Evolutionary conservation across 2,113 vertebrate species (phyloP), one percentile per base, ranked within the genome.

Genomic region (Oxygymnocypris stewartii): DNA sequence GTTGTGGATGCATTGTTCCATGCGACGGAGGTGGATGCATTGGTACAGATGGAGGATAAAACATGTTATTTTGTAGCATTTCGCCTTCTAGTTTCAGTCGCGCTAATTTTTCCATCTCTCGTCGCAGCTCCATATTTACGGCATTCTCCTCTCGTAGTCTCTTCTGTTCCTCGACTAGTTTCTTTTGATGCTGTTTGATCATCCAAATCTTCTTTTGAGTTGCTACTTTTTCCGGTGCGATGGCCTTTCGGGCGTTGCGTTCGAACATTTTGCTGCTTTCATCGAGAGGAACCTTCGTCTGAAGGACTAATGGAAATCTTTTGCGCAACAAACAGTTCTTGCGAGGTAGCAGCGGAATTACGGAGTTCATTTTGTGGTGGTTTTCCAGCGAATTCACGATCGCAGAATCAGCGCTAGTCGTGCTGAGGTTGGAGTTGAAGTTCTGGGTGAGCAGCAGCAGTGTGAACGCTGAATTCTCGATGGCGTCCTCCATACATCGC

Each of bases 381-480:
- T 95, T 94, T 0, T 86, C 85, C 76, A 99, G 93, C 88, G 97
- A 97, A 90, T 95, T 94, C 87, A 97, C 93, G 1, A 99, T 91
- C 0, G 95, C 96, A 0, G 95, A 92, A 90, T 95, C 92, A 0
- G 95, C 91, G 88, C 96, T 93, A 71, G 96, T 91, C 49, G 93
- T 91, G 54, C 94, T 93, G 90, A 96, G 92, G 2, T 59, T 88
- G 10, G 94, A 93, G 0, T 88, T 91, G 83, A 97, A 98, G 93
- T 96, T 96, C 71, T 87, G 42, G 0, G 97, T 98, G 28, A 99
- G 95, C 77, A 99, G 93, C 7, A 99, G 92, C 9, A 99, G 61
- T 0, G 91, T 91, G 85, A 95, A 99, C 35, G 97, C 98, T 0
- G 97, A 97, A 92, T 98, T 97, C 61, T 98, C 94, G 4, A 99